Percentiles rank a stretch among this genome's conserved stretches.
phyloP scores from a whole-genome alignment of 2,888 invertebrate genomes.

The Sisyra terminalis region DNA sequence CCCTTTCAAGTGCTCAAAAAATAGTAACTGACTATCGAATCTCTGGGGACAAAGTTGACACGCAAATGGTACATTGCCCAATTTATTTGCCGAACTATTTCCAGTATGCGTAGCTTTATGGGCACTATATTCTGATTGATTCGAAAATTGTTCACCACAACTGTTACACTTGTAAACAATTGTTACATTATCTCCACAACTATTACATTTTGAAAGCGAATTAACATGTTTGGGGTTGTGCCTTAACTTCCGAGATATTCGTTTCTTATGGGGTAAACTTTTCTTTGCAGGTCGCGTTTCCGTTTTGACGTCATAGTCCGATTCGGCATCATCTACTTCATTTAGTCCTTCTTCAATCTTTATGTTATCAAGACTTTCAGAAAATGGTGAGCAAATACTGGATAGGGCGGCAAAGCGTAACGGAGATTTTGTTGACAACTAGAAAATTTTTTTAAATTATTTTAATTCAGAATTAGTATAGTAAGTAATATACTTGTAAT shows the following conservation, averaged over 20 bases:
- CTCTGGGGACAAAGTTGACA: conserved; percentile 68
- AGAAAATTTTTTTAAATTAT: too few species aligned
- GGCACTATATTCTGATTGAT: conserved; percentile 23
- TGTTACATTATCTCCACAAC: too few species aligned
- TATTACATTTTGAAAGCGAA: not conserved
- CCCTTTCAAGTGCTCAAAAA: conserved; percentile 71
- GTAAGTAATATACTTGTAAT: too few species aligned
- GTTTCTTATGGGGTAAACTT: conserved; percentile 71
- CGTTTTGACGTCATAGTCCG: conserved; percentile 18
- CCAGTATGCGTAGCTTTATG: conserved; percentile 22
- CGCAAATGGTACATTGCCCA: conserved; percentile 34
- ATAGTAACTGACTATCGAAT: conserved; percentile 61
- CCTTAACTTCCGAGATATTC: conserved; percentile 62
- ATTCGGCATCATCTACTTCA: conserved; percentile 24
- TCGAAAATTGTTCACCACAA: conserved; percentile 29
- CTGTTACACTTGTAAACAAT: conserved; percentile 27
- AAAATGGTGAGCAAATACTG: too few species aligned
- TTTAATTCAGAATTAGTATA: too few species aligned
- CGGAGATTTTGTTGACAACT: too few species aligned
- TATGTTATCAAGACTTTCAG: conserved; percentile 22
- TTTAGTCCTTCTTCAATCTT: conserved; percentile 25
- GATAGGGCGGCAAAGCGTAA: too few species aligned
- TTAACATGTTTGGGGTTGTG: conserved; percentile 20
- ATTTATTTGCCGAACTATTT: conserved; percentile 22
- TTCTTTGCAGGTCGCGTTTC: conserved; percentile 33